phyloP scores from a whole-genome alignment of 2,797 vertebrate species.

The Peromyscus aztecus region DNA sequence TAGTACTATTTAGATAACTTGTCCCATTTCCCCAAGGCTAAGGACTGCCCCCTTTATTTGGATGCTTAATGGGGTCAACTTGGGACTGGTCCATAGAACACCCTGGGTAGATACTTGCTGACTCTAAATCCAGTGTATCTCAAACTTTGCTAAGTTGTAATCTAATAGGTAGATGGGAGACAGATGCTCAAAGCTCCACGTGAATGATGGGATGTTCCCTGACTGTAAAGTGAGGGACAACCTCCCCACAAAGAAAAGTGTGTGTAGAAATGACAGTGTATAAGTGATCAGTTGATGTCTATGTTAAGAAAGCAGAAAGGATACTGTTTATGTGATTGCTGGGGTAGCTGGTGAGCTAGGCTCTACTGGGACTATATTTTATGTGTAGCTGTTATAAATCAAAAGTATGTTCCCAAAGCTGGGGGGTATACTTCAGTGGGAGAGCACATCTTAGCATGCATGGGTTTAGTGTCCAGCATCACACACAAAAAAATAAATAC shows the following conservation, averaged over 20 bases:
- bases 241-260: neutral
- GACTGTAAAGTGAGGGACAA: neutral
- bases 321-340: accelerated
- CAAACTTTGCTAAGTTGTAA: neutral
- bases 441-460: neutral
- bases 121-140: neutral
- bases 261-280: neutral
- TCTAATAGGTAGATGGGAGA: neutral
- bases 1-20: neutral
- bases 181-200: neutral
- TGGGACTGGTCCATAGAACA: neutral
- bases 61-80: neutral
- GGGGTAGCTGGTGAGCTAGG: neutral
- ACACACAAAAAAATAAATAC: neutral
- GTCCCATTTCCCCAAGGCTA: neutral
- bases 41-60: neutral
- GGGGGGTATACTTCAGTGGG: neutral
- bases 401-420: neutral
- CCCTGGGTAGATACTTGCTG: neutral
- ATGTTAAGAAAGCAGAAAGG: neutral
- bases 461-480: neutral
- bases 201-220: neutral
- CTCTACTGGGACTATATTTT: neutral
- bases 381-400: neutral
- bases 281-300: neutral